These are phyloP conservation scores for Venustaconcha ellipsiformis DNA, from an alignment of 1,140 invertebrate genomes.

Conservation along the genomic window DNA sequence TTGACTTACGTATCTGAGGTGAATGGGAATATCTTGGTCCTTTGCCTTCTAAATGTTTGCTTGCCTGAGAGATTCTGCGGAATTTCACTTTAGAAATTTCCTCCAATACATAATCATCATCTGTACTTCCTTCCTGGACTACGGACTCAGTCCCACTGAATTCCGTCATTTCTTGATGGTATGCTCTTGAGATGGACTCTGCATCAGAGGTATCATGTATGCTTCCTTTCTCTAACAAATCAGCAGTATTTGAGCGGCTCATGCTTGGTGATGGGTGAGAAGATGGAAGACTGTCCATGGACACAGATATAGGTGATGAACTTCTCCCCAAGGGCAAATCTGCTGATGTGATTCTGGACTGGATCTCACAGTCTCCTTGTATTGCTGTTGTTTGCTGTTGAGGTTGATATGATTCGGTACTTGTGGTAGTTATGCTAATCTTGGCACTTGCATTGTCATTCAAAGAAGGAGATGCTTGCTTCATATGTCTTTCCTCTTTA, in stretches of 20 bases:
- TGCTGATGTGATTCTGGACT: too few relatives aligned
- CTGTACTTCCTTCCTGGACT: not conserved
- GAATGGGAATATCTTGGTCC: too few relatives aligned
- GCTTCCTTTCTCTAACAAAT: conserved; percentile 3
- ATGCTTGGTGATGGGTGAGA: conserved; percentile 29
- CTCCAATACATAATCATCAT: conserved; percentile 26
- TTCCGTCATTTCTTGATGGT: not conserved
- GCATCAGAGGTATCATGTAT: conserved; percentile 21
- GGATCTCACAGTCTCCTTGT: too few relatives aligned
- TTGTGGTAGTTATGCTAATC: too few relatives aligned
- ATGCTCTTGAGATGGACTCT: conserved; percentile 15
- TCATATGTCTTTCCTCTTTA: too few relatives aligned
- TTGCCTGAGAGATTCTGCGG: conserved; percentile 11
- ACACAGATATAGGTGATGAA: conserved; percentile 29
- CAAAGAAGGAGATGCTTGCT: too few relatives aligned
- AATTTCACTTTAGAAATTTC: conserved; percentile 29
- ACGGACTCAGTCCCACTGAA: conserved; percentile 1
- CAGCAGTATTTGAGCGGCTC: not conserved
- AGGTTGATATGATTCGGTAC: too few relatives aligned
- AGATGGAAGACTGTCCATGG: conserved; percentile 30
- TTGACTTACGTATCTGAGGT: too few relatives aligned
- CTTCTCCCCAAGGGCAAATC: conserved; percentile 4
- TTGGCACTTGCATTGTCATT: too few relatives aligned
- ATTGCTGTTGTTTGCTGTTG: too few relatives aligned
- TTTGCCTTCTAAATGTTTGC: too few relatives aligned